Base-by-base conservation (phyloP, 2,797 vertebrate species). In the Loris lydekkerianus region DNA sequence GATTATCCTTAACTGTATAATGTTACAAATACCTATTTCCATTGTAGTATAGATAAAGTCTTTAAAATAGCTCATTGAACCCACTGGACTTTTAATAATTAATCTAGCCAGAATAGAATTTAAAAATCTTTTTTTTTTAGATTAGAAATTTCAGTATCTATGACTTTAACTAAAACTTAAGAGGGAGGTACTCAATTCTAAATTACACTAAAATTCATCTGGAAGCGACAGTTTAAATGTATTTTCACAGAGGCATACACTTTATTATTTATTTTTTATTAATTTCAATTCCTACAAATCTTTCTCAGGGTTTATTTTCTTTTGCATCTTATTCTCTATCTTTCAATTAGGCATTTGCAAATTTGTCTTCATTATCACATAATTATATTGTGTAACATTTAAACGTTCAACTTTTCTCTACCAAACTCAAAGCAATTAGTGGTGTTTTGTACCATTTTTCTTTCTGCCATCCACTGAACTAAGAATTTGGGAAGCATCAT, bases 321-420 rank as follows among this genome's bases (percentile, higher is more conserved):
- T 88, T 94, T 86, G 60, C 69, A 81, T 82, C 20, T 81, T 92
- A 82, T 83, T 83, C n/a, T 78, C 76, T 93, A 77, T 53, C 20
- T 88, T 93, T 96, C 82, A 90, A 40, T 65, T 87, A 70, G 11
- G 49, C 23, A 58, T 94, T 87, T 89, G 67, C 70, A 81, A 87
- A 60, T 72, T 75, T 91, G 7, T 83, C 73, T 95, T 86, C 65
- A 85, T 90, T 95, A 94, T 14, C 49, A 89, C 84, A 93, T 72
- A 89, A 72, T 84, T 76, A 87, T 46, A 49, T 72, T 83, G 86
- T 85, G 46, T 70, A 84, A 77, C 78, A 85, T 81, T 96, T 77
- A 43, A 91, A 95, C 76, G 40, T 83, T 93, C 84, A 93, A 88
- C n/a, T 93, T 91, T 80, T 94, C 63, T 88, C 21, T 94, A 23